Evolutionary conservation across 2,113 vertebrate genomes (phyloP).

Genomic region (Sinosuthora webbiana): DNA sequence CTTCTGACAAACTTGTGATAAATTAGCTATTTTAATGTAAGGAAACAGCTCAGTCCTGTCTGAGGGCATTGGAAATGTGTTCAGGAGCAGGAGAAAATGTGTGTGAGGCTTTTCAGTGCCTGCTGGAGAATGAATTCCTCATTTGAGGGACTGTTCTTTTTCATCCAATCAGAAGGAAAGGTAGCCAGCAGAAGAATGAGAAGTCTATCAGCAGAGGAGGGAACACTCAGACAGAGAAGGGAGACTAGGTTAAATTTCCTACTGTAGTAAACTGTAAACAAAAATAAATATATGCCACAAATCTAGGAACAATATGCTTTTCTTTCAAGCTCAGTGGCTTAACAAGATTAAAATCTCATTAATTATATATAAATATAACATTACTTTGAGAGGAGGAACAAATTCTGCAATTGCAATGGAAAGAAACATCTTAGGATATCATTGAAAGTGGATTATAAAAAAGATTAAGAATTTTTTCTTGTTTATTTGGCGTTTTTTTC

Average conservation of each 20-base stretch:
- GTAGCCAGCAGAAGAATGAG: neutral
- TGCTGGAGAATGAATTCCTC: neutral
- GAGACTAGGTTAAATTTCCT: neutral
- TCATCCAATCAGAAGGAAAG: neutral
- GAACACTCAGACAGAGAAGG: neutral
- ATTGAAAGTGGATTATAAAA: neutral
- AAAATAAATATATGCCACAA: neutral
- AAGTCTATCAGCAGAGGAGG: fast-evolving
- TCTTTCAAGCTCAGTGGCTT: neutral
- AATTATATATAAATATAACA: neutral
- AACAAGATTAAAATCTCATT: neutral
- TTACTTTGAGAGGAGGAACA: neutral
- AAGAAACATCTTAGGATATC: neutral
- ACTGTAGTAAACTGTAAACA: neutral
- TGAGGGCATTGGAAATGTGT: neutral
- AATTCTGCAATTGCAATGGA: neutral
- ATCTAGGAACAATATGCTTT: neutral
- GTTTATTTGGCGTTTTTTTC: fast-evolving
- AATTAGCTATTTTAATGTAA: neutral
- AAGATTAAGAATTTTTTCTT: neutral
- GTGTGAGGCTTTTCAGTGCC: neutral
- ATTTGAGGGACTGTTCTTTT: neutral
- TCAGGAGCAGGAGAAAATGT: neutral
- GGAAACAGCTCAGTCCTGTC: neutral
- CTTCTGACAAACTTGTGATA: neutral